Conservation (phyloP, 2,797 vertebrate species). For the Sarcophilus harrisii region DNA sequence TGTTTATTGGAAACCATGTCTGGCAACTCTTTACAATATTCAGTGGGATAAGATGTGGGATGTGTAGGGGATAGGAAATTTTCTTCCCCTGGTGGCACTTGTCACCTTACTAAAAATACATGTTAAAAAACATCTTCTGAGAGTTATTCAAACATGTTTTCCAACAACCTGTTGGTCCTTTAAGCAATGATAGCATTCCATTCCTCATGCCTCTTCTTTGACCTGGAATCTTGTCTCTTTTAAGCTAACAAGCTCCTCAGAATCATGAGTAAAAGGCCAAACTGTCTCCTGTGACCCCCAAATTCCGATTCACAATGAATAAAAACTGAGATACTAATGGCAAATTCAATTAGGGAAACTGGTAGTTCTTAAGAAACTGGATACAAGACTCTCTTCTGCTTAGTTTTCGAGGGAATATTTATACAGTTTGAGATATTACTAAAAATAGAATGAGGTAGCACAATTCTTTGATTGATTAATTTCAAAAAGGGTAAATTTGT, state of each 20-base stretch:
- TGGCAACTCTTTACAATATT: slow-evolving; percentile 50
- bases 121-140: not conserved
- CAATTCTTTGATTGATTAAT: not conserved
- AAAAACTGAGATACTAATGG: not conserved
- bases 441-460: not conserved
- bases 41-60: slow-evolving; percentile 60
- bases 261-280: not conserved
- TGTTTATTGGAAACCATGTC: slow-evolving; percentile 51
- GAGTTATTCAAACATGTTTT: not conserved
- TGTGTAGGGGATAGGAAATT: slow-evolving; percentile 52
- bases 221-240: not conserved
- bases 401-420: not conserved
- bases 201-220: not conserved
- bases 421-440: not conserved
- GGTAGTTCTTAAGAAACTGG: not conserved
- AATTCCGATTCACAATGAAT: not conserved
- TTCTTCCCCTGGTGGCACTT: not conserved
- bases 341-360: not conserved
- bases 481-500: not conserved
- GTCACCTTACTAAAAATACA: slow-evolving; percentile 36
- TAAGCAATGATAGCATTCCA: not conserved
- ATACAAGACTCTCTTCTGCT: not conserved
- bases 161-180: not conserved
- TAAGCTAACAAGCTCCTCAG: not conserved
- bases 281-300: not conserved